Conservation (phyloP, 2,888 invertebrate species). For the Lissocephala sabroskyi region DNA sequence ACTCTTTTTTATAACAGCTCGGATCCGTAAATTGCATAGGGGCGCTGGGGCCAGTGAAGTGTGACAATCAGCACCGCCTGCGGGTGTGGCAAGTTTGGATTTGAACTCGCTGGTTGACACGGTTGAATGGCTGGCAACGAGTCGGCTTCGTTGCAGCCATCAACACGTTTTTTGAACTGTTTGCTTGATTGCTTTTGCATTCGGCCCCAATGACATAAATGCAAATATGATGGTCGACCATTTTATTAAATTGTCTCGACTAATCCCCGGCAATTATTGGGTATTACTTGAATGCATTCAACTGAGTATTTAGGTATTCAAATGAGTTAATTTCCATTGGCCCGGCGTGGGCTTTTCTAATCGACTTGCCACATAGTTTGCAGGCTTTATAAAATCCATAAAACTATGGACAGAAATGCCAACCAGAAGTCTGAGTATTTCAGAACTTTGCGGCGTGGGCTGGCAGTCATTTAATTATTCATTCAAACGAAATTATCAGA, state of each 20-base stretch:
- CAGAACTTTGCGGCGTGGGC: background rate
- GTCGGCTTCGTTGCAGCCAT: no score
- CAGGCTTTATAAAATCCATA: constrained; percentile 31
- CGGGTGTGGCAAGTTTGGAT: background rate
- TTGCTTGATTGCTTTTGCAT: no score
- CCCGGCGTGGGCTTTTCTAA: constrained; percentile 38
- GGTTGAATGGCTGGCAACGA: constrained; percentile 1
- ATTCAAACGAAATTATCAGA: constrained; percentile 7
- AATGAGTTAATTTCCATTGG: no score
- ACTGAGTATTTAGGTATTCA: no score
- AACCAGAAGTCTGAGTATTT: no score
- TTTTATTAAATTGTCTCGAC: no score
- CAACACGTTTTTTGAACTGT: no score
- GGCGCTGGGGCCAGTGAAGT: constrained; percentile 34
- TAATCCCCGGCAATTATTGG: no score
- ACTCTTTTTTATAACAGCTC: constrained; percentile 32
- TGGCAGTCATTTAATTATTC: constrained; percentile 21
- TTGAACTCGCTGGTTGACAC: constrained; percentile 13
- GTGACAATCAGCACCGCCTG: constrained; percentile 10
- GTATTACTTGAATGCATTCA: no score
- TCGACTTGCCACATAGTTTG: constrained; percentile 31
- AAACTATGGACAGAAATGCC: constrained; percentile 5
- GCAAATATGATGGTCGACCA: no score
- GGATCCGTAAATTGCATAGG: constrained; percentile 40
- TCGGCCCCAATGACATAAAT: no score